Conservation (phyloP, 92 coral and sea anemone genomes). For the Bergia sp. region DNA sequence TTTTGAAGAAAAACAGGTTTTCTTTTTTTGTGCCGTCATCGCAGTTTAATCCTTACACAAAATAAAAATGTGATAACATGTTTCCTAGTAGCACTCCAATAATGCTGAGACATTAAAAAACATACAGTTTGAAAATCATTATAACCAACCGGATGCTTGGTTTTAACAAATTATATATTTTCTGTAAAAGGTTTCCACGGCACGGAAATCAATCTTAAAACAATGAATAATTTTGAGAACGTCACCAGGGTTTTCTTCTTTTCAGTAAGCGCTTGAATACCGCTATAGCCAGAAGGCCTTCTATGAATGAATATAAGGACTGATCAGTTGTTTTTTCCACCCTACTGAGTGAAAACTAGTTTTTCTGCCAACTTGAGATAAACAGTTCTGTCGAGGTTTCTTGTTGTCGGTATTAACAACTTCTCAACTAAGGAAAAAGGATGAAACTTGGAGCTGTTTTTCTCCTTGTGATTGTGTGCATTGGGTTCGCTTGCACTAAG, state of each 20-base stretch:
- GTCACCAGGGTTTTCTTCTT: neutral
- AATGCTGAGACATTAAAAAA: neutral
- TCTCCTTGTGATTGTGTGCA: neutral
- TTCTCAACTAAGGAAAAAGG: neutral
- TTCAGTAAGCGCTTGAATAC: neutral
- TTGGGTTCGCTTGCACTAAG: neutral
- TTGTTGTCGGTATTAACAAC: neutral
- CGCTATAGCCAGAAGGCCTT: neutral
- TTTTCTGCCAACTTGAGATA: neutral
- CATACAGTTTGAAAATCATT: neutral
- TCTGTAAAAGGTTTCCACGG: neutral
- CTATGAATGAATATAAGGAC: neutral
- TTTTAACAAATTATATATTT: no score
- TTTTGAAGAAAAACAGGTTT: neutral
- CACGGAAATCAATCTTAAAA: neutral
- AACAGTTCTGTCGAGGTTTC: neutral
- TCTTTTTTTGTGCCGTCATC: no score
- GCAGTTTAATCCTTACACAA: neutral
- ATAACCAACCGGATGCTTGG: neutral
- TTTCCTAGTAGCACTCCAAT: neutral
- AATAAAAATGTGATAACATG: neutral
- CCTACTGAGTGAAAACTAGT: neutral
- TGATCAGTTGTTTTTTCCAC: neutral
- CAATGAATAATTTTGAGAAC: neutral
- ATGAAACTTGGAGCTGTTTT: neutral